Percentiles rank a stretch among this genome's conserved stretches.
phyloP scores from a whole-genome alignment of 2,888 invertebrate species.

The Nephrotoma flavescens region DNA sequence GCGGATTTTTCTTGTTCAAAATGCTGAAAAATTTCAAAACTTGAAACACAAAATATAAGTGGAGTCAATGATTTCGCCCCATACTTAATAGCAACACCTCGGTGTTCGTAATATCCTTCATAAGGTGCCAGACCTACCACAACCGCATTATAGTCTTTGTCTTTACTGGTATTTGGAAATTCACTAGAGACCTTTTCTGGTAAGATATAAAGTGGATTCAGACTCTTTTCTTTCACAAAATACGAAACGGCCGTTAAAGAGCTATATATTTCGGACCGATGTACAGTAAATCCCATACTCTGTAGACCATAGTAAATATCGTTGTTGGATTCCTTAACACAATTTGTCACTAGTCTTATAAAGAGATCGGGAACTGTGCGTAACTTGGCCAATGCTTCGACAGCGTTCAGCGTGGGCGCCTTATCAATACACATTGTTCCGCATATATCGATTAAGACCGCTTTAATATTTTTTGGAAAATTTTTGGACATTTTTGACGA shows the following conservation, averaged over 20 bases:
- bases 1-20: constrained; percentile 37
- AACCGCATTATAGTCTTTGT: constrained; percentile 47
- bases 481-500: background rate
- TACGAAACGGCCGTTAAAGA: constrained; percentile 56
- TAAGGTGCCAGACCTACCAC: constrained; percentile 65
- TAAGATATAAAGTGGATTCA: constrained; percentile 56
- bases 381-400: constrained; percentile 49
- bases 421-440: constrained; percentile 72
- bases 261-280: constrained; percentile 55
- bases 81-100: constrained; percentile 51
- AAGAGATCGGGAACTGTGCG: constrained; percentile 34
- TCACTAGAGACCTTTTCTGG: constrained; percentile 61
- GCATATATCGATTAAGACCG: constrained; percentile 62
- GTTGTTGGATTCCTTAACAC: constrained; percentile 62
- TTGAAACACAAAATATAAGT: constrained; percentile 27
- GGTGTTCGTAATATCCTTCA: constrained; percentile 52
- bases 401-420: constrained; percentile 47
- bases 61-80: background rate
- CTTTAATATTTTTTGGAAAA: constrained; percentile 19
- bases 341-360: constrained; percentile 72
- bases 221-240: constrained; percentile 37
- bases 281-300: constrained; percentile 51
- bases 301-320: constrained; percentile 43
- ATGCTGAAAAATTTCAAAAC: constrained; percentile 41
- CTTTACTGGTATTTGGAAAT: constrained; percentile 37